These are phyloP conservation scores for Numenius arquata DNA, from an alignment of 2,113 vertebrate genomes.

Conservation along the genomic window DNA sequence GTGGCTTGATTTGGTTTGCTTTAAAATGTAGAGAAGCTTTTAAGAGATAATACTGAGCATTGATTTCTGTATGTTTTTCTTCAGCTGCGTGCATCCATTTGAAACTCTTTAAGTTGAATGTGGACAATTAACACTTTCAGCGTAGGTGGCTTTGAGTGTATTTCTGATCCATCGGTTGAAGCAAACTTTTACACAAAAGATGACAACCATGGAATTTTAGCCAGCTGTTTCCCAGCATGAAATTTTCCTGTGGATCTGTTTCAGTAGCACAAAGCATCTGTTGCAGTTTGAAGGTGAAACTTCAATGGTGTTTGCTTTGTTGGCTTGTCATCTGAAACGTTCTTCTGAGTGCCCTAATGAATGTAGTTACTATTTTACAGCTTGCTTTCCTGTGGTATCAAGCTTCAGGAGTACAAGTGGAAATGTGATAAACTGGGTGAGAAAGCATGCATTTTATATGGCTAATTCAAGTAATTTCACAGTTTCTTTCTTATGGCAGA, in stretches of 20 bases:
- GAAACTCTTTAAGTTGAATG: neutral
- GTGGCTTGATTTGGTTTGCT: neutral
- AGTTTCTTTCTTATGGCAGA: neutral
- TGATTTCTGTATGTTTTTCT: neutral
- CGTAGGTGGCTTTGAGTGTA: neutral
- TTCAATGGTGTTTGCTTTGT: neutral
- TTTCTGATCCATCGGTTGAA: neutral
- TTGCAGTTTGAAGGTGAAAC: neutral
- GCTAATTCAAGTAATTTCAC: neutral
- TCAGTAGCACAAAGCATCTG: neutral
- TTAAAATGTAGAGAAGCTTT: neutral
- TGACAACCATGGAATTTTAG: neutral
- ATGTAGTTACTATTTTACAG: neutral
- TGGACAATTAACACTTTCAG: neutral
- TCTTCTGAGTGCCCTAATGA: neutral
- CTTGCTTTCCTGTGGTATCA: neutral
- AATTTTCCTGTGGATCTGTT: neutral
- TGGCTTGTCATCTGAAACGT: neutral
- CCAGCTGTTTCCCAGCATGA: neutral
- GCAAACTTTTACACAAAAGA: neutral
- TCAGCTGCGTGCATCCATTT: neutral
- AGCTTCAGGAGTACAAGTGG: neutral
- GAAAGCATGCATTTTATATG: neutral
- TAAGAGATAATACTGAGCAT: neutral
- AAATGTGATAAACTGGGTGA: neutral